Percentiles rank a stretch among this genome's conserved stretches.
Conservation (phyloP, 2,113 vertebrate species). For the Pterocles gutturalis region DNA sequence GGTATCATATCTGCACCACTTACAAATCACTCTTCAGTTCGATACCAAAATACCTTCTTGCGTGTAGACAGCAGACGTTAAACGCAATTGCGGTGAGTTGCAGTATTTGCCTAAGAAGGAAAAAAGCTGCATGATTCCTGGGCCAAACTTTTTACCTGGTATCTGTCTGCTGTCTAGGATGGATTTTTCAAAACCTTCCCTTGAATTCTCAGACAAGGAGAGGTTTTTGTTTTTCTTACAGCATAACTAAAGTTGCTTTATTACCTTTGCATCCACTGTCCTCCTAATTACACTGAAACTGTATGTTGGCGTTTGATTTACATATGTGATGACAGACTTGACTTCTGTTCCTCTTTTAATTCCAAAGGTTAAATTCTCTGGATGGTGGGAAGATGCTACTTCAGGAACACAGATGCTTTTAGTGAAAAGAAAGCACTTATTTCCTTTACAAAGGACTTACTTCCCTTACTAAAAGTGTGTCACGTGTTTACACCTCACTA, state of each 20-base stretch:
- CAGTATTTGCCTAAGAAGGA: background rate
- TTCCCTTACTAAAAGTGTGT: background rate
- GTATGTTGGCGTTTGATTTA: background rate
- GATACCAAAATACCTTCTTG: background rate
- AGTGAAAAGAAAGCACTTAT: background rate
- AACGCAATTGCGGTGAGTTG: background rate
- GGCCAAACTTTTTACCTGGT: background rate
- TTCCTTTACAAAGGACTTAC: background rate
- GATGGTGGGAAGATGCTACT: background rate
- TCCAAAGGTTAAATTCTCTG: background rate
- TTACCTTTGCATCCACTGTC: background rate
- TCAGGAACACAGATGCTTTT: background rate
- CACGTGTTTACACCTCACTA: background rate
- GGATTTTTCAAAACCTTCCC: background rate
- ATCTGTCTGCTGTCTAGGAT: background rate
- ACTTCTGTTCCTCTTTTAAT: background rate
- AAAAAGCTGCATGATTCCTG: background rate
- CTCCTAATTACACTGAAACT: background rate
- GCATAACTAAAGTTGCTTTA: background rate
- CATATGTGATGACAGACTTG: background rate
- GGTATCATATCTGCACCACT: background rate
- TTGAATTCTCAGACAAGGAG: background rate
- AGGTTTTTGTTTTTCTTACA: background rate
- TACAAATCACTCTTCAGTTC: background rate
- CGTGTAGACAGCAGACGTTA: background rate